phyloP scores from a whole-genome alignment of 2,888 invertebrate species.

The Lydus trimaculatus region DNA sequence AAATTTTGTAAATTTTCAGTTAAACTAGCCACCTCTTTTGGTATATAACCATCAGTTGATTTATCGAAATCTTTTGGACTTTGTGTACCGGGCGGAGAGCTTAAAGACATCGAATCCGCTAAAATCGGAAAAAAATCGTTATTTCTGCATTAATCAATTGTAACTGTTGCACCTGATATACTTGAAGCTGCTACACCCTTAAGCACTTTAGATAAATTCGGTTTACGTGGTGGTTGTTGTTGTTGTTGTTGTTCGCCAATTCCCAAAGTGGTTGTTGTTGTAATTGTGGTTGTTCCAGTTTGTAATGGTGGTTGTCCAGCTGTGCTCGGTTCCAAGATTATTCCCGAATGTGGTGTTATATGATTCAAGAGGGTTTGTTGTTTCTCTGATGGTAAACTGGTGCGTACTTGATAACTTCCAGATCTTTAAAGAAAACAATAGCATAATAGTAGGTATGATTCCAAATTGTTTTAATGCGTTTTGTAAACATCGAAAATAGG shows the following conservation, averaged over 20 bases:
- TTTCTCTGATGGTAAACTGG: constrained; percentile 63
- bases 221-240: constrained; percentile 49
- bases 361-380: constrained; percentile 58
- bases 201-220: constrained; percentile 63
- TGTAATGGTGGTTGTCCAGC: constrained; percentile 53
- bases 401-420: constrained; percentile 67
- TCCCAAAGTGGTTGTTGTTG: constrained; percentile 33
- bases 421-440: constrained; percentile 59
- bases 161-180: constrained; percentile 65
- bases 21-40: constrained; percentile 56
- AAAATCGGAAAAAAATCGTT: no score
- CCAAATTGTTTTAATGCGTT: not conserved
- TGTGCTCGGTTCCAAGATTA: constrained; percentile 59
- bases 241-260: constrained; percentile 31
- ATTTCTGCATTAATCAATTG: no score
- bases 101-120: constrained; percentile 70
- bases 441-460: not conserved
- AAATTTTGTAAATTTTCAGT: constrained; percentile 63
- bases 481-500: constrained; percentile 1
- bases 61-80: constrained; percentile 58
- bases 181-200: constrained; percentile 66
- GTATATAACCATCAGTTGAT: constrained; percentile 50
- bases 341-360: constrained; percentile 56
- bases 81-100: constrained; percentile 68
- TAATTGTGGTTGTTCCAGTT: constrained; percentile 29